Base-by-base conservation (phyloP, 1,140 invertebrate species). In the Pollicipes pollicipes region DNA sequence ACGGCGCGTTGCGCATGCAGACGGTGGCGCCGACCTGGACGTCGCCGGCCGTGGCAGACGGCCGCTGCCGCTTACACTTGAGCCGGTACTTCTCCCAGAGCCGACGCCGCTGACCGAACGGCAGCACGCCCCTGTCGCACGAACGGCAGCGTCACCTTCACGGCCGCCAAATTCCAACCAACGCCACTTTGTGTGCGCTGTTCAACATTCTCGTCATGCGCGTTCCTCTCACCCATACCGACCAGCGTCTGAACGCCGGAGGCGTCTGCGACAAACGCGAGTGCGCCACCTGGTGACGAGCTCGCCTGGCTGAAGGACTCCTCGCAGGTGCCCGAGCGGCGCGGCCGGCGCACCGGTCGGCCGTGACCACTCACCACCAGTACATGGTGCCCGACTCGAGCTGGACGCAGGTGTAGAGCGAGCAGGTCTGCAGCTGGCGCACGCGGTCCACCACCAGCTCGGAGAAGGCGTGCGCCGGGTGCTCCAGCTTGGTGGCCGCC, bases 1-100 rank as follows among this genome's bases (percentile, higher is more conserved):
- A 92, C 0, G 97, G 95, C 76, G 89, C 89, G 74, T 91, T 94
- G 79, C 95, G 91, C 89, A 97, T 94, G 73, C 93, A 58, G 63
- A 68, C 32, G 17, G 30, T 32, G 68, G 29, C 69, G 74, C 77
- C 75, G 64, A 81, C 81, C 75, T 81, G 79, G 30, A 79, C 77
- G 0, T 84, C 84, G 70, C 80, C 77, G 27, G 77, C 77, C 66
- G 85, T 82, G 68, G 85, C 83, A 26, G 73, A 73, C 27, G 81
- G 78, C 27, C 93, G 90, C 64, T 82, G 79, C 79, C 95, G 94
- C 73, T 90, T 88, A 71, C 89, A 90, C 78, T 96, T 95, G n/a
- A 89, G 87, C 72, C 91, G 86, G 73, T 92, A 91, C 78, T 96
- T 97, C 78, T 99, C 96, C 88, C 95, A 95, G 27, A 98, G 81